Percentiles rank a stretch among this genome's conserved stretches.
phyloP scores from a whole-genome alignment of 2,888 invertebrate genomes.

The Hedya salicella region DNA sequence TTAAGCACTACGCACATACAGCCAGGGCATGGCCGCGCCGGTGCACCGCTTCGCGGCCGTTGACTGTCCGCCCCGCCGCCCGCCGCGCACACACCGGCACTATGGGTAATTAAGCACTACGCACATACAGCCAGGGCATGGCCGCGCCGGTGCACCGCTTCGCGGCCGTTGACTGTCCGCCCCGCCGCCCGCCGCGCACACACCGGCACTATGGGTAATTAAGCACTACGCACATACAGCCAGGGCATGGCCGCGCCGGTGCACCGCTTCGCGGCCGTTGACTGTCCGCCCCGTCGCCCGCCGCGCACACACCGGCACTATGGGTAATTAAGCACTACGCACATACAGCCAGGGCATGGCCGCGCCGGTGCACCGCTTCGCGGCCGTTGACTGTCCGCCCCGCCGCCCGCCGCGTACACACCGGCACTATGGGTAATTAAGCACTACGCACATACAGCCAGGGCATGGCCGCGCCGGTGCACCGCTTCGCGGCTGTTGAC shows the following conservation, averaged over 20 bases:
- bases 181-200: slow-evolving; percentile 73
- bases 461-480: too few species aligned
- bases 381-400: slow-evolving; percentile 79
- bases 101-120: slow-evolving; percentile 55
- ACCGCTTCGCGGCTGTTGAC: slow-evolving; percentile 61
- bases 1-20: neutral
- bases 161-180: slow-evolving; percentile 76
- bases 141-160: too few species aligned
- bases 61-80: slow-evolving; percentile 83
- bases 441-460: too few species aligned
- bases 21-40: slow-evolving; percentile 80
- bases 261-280: slow-evolving; percentile 57
- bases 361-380: too few species aligned
- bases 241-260: too few species aligned
- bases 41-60: slow-evolving; percentile 88
- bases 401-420: slow-evolving; percentile 69
- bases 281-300: slow-evolving; percentile 82
- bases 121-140: too few species aligned
- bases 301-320: slow-evolving; percentile 52
- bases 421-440: neutral
- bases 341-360: too few species aligned
- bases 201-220: neutral
- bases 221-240: too few species aligned
- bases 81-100: slow-evolving; percentile 64
- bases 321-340: too few species aligned